A percentile compares a stretch with the other conserved stretches of the same genome.
phyloP scores from a whole-genome alignment of 2,797 vertebrate genomes.

The Meriones psammophilus region DNA sequence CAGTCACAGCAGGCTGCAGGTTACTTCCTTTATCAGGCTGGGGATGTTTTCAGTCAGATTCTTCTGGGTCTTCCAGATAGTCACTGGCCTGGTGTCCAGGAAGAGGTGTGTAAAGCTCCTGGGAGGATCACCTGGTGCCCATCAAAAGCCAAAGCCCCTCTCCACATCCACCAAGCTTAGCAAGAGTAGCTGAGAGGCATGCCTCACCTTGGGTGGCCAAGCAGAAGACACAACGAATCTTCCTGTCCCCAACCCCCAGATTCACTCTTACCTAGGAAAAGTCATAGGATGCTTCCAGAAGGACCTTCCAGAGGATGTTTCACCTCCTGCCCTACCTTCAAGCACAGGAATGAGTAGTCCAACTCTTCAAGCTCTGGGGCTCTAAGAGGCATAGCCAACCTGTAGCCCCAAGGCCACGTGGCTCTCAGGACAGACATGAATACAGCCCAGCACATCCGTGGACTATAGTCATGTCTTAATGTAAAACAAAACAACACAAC shows the following conservation, averaged over 20 bases:
- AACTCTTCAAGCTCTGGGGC: background rate
- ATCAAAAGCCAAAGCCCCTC: slow-evolving; percentile 92
- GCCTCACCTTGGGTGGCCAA: slow-evolving; percentile 94
- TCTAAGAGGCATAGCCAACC: background rate
- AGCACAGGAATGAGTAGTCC: background rate
- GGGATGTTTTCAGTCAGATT: background rate
- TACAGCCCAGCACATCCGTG: too few species aligned
- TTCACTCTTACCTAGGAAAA: slow-evolving; percentile 95
- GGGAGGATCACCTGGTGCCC: background rate
- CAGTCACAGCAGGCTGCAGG: background rate
- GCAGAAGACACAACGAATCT: slow-evolving; percentile 96
- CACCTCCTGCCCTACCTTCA: background rate
- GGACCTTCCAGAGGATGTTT: slow-evolving; percentile 88
- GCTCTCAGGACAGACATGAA: background rate
- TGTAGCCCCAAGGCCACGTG: background rate
- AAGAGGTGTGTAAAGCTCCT: too few species aligned
- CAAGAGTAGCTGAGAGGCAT: slow-evolving; percentile 93
- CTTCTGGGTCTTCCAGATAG: background rate
- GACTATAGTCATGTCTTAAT: background rate
- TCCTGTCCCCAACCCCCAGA: slow-evolving; percentile 95
- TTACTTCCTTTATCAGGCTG: too few species aligned
- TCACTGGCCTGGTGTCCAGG: background rate
- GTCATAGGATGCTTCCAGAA: slow-evolving; percentile 93
- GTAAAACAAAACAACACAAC: background rate
- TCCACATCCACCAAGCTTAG: slow-evolving; percentile 96